These are phyloP conservation scores for Bufo bufo DNA, from an alignment of 2,113 vertebrate genomes.

Conservation along the genomic window DNA sequence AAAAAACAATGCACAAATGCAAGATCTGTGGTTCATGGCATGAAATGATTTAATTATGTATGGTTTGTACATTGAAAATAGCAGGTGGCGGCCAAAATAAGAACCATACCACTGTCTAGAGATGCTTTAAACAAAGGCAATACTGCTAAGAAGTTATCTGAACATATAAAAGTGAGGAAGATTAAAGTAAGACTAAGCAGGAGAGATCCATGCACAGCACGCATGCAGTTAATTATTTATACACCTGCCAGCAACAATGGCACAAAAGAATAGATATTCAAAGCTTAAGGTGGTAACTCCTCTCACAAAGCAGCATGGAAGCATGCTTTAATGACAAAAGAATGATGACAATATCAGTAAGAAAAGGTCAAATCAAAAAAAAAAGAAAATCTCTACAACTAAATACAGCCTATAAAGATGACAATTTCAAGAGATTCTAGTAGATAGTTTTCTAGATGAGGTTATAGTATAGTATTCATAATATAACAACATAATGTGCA, in stretches of 20 bases:
- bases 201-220: constrained; percentile 43
- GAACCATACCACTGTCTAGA: constrained; percentile 30
- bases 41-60: constrained; percentile 45
- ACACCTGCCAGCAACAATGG: constrained; percentile 46
- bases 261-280: constrained; percentile 16
- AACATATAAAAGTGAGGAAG: constrained; percentile 47
- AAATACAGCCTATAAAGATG: background rate
- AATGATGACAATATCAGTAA: background rate
- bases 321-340: background rate
- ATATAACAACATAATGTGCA: background rate
- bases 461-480: background rate
- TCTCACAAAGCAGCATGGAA: constrained; percentile 4
- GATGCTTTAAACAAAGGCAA: constrained; percentile 49
- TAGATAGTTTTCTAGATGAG: background rate
- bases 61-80: constrained; percentile 47
- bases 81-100: constrained; percentile 18
- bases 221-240: constrained; percentile 56
- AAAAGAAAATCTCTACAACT: background rate
- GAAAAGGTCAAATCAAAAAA: background rate
- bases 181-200: constrained; percentile 45
- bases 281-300: constrained; percentile 24
- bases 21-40: constrained; percentile 30
- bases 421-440: background rate
- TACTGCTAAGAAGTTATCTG: constrained; percentile 32
- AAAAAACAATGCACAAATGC: constrained; percentile 29